Base-by-base conservation (phyloP, 2,113 vertebrate species). In the Ploceus nigricollis region DNA sequence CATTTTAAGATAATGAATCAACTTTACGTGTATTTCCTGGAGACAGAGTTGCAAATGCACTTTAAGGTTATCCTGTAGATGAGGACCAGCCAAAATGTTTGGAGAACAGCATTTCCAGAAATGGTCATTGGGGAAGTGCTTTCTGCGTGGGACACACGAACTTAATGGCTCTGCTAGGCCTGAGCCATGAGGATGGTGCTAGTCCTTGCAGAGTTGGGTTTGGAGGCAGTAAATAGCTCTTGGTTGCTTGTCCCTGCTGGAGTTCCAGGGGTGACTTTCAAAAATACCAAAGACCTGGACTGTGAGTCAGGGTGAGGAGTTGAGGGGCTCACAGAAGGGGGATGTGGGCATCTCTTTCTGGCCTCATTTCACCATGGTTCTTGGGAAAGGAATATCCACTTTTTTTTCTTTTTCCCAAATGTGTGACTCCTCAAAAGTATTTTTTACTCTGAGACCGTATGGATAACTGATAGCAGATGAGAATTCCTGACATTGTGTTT, bases 1-100 rank as follows among this genome's bases (percentile, higher is more conserved):
- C 61, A 31, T 83, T 96, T 97, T 72, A 87, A 93, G 76, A 66
- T 88, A 76, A 69, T 89, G 72, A 87, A 71, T 90, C 84, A 79
- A 42, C 64, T 89, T 80, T 65, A 27, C 35, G 24, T 66, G 57
- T 50, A 23, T 91, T 92, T 93, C 90, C 88, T 73, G 82, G 80
- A 83, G 79, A 75, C 69, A 10, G 79, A 76, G 42, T 71, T 79
- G 37, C 50, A 86, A 60, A 77, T 66, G 66, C 25, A 7, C 68
- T 88, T 19, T 25, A 57, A 45, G 0, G 5, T 65, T 11, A 7
- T 89, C 69, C 77, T 45, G 30, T 64, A 68, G 72, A 66, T 81
- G 51, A 73, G 44, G 61, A 81, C 37, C 44, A 60, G 71, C 71
- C 68, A 18, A 81, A 92, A 68, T 90, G 75, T 45, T 81, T 84